Percentiles rank a stretch among this genome's conserved stretches.
These are phyloP conservation scores for Halichoeres trimaculatus DNA, from an alignment of 2,113 vertebrate species.

Conservation along the genomic window DNA sequence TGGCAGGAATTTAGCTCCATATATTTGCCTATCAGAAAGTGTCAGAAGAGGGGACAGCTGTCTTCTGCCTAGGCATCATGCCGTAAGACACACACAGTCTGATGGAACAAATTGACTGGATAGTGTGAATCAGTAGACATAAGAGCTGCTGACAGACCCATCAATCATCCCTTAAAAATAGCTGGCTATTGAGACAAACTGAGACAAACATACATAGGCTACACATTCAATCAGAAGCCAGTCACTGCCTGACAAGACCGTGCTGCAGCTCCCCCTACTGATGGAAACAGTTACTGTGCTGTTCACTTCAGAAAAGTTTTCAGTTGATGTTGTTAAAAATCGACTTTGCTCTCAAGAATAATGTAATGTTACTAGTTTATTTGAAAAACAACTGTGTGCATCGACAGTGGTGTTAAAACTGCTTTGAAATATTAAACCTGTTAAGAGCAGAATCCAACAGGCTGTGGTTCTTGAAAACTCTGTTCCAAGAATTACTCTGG, in stretches of 20 bases:
- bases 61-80: too few relatives aligned
- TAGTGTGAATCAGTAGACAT: constrained; percentile 54
- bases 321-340: neutral
- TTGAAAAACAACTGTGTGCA: too few relatives aligned
- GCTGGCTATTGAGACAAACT: neutral
- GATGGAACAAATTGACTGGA: constrained; percentile 29
- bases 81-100: neutral
- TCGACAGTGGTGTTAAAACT: too few relatives aligned
- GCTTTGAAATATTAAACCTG: too few relatives aligned
- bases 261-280: constrained; percentile 50
- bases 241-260: neutral
- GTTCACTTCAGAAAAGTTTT: neutral
- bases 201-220: neutral
- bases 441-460: neutral
- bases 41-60: constrained; percentile 26
- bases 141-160: constrained; percentile 45
- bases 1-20: too few relatives aligned
- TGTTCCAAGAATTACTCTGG: constrained; percentile 40
- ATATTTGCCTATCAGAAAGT: too few relatives aligned
- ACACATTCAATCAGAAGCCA: neutral
- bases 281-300: neutral
- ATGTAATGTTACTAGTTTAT: too few relatives aligned
- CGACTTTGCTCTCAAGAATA: too few relatives aligned
- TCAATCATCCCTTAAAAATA: constrained; percentile 47
- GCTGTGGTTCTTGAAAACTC: neutral